Base-by-base conservation (phyloP, 2,797 vertebrate genomes). In the Eulemur albifrons region DNA sequence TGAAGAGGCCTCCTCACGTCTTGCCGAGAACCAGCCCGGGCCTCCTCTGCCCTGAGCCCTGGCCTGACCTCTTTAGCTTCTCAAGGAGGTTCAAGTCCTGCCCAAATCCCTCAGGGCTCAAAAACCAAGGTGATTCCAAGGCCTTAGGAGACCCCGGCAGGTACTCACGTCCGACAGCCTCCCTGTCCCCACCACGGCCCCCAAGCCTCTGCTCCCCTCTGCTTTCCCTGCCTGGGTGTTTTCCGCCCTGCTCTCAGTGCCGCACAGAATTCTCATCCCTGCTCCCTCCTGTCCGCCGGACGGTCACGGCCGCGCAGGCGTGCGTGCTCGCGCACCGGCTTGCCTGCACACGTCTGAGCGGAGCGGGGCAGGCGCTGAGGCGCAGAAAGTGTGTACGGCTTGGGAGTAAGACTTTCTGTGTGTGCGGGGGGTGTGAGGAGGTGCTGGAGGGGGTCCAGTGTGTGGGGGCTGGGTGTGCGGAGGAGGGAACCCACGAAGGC, bases 241-340 rank as follows among this genome's bases (percentile, higher is more conserved):
- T 88, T 45, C 54, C 38, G 40, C 76, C n/a, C 72, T 35, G 32
- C 10, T 88, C 72, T 67, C 2, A 0, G 35, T 11, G 9, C 45
- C 20, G 13, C 4, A 40, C 15, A 83, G 48, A 79, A 8, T n/a
- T n/a, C n/a, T n/a, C 13, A 70, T 6, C 6, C n/a, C 69, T 13
- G 32, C 13, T 48, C 35, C 48, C 45, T 32, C n/a, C 69, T 25
- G 50, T 27, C 48, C 23, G 20, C 52, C 35, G 25, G 30, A 81
- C 23, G 63, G 54, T 61, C 52, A 35, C 2, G 2, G n/a, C 40
- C 5, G 12, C 0, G 2, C 38, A 2, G 50, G 40, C 17, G n/a
- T 27, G 23, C 7, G 57, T 4, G 88, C 23, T 5, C 59, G 50
- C 40, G 35, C n/a, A 12, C 23, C 15, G 57, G 52, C 67, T 61